These are phyloP conservation scores for Temnothorax rugatulus DNA, from an alignment of 2,888 invertebrate genomes.

Conservation along the genomic window DNA sequence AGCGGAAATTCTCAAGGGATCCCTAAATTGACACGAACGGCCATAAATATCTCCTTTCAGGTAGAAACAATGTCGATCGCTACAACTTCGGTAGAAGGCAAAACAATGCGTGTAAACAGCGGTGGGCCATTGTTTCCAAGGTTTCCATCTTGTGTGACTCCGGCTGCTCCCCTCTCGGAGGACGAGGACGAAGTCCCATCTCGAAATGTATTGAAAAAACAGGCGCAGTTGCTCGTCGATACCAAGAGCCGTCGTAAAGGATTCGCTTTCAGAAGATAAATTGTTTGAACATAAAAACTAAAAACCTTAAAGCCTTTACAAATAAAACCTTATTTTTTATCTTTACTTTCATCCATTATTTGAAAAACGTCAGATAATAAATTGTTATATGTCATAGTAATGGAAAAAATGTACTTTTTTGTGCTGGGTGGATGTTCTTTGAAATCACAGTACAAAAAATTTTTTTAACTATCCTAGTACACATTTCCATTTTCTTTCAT, in stretches of 20 bases:
- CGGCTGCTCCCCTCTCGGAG: conserved; percentile 87
- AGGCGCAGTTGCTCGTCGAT: conserved; percentile 94
- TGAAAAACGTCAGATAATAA: not conserved
- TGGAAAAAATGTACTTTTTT: not conserved
- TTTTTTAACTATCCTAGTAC: too few species aligned
- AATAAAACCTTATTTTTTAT: not conserved
- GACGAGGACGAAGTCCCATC: conserved; percentile 95
- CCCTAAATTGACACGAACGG: not conserved
- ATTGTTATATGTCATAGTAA: not conserved
- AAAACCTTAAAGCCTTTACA: not conserved
- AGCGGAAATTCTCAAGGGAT: not conserved
- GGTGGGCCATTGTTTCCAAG: conserved; percentile 80
- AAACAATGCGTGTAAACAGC: conserved; percentile 72
- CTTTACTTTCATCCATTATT: not conserved
- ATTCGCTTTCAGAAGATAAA: conserved; percentile 85
- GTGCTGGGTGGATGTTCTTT: too few species aligned
- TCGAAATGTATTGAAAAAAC: conserved; percentile 92
- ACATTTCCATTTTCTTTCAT: too few species aligned
- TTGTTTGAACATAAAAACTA: not conserved
- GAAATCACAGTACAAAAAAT: too few species aligned
- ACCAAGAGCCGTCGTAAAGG: conserved; percentile 93
- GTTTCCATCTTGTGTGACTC: conserved; percentile 77
- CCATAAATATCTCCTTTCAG: conserved; percentile 66
- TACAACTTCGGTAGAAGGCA: conserved; percentile 74
- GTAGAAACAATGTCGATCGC: conserved; percentile 78